Conservation (phyloP, 2,113 vertebrate species). For the Alosa alosa region DNA sequence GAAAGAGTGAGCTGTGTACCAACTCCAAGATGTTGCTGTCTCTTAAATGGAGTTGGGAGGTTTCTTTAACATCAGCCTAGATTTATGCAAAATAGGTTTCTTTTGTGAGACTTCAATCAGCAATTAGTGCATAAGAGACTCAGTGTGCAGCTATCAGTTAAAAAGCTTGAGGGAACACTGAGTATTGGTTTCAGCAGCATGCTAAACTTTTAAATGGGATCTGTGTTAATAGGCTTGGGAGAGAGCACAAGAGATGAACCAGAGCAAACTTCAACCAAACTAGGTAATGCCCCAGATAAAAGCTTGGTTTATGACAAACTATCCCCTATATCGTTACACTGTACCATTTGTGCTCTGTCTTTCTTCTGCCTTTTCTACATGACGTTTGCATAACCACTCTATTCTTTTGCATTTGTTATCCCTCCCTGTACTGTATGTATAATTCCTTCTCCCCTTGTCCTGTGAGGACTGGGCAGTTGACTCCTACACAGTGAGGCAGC, state of each 20-base stretch:
- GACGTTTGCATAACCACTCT: not conserved
- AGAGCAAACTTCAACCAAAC: slow-evolving; percentile 4
- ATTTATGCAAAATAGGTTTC: not conserved
- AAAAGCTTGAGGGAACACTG: slow-evolving; percentile 17
- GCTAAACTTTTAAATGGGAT: slow-evolving; percentile 19
- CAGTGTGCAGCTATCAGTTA: not conserved
- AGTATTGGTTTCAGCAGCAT: slow-evolving; percentile 11
- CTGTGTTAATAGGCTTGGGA: slow-evolving; percentile 5
- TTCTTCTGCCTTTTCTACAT: not conserved
- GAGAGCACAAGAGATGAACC: slow-evolving; percentile 1
- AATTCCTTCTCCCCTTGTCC: not conserved
- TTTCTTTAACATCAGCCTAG: not conserved
- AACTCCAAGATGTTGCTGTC: not conserved
- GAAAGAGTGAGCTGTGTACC: not conserved
- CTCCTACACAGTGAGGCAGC: not conserved
- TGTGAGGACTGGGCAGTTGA: not conserved
- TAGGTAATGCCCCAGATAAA: slow-evolving; percentile 3
- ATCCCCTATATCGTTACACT: not conserved
- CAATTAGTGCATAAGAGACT: not conserved
- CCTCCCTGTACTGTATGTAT: not conserved
- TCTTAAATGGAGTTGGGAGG: not conserved
- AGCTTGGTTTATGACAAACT: not conserved
- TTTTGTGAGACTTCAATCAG: not conserved
- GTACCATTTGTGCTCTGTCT: not conserved
- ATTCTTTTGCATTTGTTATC: not conserved